Conservation (phyloP, 2,113 vertebrate genomes). For the Puffinus mauretanicus region DNA sequence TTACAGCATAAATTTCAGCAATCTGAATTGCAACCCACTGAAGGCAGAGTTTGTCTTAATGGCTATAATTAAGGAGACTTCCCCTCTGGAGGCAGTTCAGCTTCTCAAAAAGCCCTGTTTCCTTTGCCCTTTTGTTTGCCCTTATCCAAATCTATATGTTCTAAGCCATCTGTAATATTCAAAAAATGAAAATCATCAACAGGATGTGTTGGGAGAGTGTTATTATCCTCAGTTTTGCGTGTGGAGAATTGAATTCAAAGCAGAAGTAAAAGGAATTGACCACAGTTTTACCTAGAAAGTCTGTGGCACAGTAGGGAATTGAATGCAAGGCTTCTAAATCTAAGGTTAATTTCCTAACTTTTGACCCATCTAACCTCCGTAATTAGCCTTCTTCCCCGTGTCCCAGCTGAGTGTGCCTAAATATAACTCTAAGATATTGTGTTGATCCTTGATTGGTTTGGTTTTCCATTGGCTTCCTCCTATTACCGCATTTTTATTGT, state of each 20-base stretch:
- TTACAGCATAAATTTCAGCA: neutral
- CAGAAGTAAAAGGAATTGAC: neutral
- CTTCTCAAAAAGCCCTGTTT: neutral
- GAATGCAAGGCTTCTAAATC: neutral
- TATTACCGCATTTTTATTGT: neutral
- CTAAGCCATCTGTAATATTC: neutral
- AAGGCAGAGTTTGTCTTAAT: neutral
- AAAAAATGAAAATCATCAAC: neutral
- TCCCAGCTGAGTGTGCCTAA: neutral
- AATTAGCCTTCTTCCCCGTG: neutral
- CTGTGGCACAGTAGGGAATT: neutral
- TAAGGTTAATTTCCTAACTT: slow-evolving; percentile 14
- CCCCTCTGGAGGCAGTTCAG: neutral
- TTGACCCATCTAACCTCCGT: neutral
- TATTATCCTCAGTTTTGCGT: neutral
- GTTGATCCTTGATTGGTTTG: neutral
- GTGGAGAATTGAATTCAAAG: neutral
- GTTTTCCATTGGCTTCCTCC: neutral
- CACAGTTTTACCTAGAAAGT: neutral
- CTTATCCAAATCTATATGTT: neutral
- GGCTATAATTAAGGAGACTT: neutral
- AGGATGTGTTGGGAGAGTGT: neutral
- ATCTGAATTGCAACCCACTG: neutral
- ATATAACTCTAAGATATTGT: neutral
- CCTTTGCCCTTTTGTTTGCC: neutral